These are phyloP conservation scores for Lytechinus pictus DNA, from an alignment of 35 echinoderm and acorn worm genomes.

Conservation along the genomic window DNA sequence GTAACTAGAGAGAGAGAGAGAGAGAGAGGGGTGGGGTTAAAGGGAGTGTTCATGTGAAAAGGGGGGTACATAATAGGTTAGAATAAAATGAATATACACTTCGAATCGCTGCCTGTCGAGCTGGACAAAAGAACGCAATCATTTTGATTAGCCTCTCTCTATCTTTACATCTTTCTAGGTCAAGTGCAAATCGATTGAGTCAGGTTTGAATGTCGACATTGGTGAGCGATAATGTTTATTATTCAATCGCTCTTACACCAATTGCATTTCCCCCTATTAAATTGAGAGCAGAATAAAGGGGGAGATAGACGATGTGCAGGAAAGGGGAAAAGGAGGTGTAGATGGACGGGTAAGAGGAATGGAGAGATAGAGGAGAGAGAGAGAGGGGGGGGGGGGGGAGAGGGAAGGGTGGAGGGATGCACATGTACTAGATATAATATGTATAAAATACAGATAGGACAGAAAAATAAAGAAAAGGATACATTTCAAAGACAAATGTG, in stretches of 20 bases:
- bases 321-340: too few species aligned
- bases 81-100: background rate
- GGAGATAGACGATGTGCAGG: too few species aligned
- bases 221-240: background rate
- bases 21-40: background rate
- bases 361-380: background rate
- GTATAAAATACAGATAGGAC: too few species aligned
- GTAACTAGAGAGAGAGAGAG: background rate
- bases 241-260: background rate
- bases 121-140: background rate
- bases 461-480: too few species aligned
- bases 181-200: background rate
- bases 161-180: slow-evolving; percentile 5
- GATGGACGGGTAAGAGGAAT: background rate
- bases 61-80: background rate
- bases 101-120: background rate
- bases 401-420: too few species aligned
- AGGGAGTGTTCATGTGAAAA: background rate
- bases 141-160: background rate
- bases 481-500: too few species aligned
- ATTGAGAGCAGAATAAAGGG: too few species aligned
- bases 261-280: background rate
- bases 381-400: background rate
- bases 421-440: too few species aligned
- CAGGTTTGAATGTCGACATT: slow-evolving; percentile 16